phyloP scores from a whole-genome alignment of 1,140 invertebrate species.

The Varroa destructor region DNA sequence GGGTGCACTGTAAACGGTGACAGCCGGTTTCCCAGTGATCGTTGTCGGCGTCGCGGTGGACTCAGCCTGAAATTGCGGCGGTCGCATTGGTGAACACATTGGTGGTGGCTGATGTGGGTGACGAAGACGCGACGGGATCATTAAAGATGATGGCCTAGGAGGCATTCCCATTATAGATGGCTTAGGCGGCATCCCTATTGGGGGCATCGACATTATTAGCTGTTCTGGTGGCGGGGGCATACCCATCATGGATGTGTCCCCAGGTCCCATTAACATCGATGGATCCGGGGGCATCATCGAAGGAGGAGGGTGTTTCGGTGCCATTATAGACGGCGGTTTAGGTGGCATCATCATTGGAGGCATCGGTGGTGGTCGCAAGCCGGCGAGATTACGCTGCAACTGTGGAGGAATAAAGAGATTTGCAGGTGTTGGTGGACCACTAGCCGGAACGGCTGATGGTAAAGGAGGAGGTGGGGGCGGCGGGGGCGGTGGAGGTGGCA shows the following conservation, averaged over 20 bases:
- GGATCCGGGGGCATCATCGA: conserved; percentile 26
- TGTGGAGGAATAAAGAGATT: conserved; percentile 10
- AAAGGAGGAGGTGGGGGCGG: conserved; percentile 20
- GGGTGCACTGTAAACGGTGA: conserved; percentile 32
- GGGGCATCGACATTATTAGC: conserved; percentile 28
- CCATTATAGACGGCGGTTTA: not conserved
- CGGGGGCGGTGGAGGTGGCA: conserved; percentile 29
- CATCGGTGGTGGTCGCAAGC: conserved; percentile 13
- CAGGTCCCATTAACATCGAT: conserved; percentile 21
- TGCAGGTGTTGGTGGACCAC: not conserved
- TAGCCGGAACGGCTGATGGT: conserved; percentile 7
- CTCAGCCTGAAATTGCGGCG: not conserved
- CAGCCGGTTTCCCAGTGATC: conserved; percentile 26
- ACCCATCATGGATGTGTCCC: not conserved
- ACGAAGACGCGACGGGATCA: conserved; percentile 1
- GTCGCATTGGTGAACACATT: not conserved
- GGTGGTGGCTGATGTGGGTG: not conserved
- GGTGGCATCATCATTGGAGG: conserved; percentile 24
- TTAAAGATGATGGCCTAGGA: conserved; percentile 15
- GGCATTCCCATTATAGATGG: not conserved
- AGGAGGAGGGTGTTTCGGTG: not conserved
- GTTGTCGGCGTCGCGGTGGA: not conserved
- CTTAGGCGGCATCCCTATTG: conserved; percentile 9
- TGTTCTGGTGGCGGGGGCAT: conserved; percentile 7
- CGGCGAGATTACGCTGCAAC: not conserved